Conservation (phyloP, 2,113 vertebrate species). For the Hepsetus odoe region DNA sequence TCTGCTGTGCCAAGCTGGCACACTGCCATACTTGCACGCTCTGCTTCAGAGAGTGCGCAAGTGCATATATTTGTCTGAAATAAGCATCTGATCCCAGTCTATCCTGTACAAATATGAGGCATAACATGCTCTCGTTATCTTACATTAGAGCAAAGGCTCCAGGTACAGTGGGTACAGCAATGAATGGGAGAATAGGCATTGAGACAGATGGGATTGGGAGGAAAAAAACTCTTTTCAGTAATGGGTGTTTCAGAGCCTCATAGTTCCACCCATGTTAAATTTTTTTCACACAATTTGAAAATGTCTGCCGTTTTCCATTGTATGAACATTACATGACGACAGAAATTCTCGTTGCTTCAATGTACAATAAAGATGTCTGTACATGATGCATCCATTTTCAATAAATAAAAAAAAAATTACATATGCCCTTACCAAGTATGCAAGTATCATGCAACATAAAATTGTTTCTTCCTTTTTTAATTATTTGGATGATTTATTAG, state of each 20-base stretch:
- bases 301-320: background rate
- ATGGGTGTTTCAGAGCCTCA: background rate
- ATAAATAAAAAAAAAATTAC: no score
- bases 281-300: background rate
- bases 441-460: no score
- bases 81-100: conserved; percentile 6
- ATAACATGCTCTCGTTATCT: conserved; percentile 19
- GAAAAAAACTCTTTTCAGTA: background rate
- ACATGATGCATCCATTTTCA: no score
- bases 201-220: background rate
- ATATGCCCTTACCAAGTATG: no score
- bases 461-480: no score
- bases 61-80: background rate
- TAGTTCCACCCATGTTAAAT: background rate
- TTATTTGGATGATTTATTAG: no score
- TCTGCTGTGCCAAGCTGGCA: conserved; percentile 6
- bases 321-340: no score
- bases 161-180: background rate
- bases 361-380: no score
- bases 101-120: conserved; percentile 33
- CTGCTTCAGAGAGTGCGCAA: background rate
- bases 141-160: background rate
- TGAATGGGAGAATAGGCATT: background rate
- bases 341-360: no score
- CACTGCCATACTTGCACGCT: conserved; percentile 15